Evolutionary conservation across 2,888 invertebrate genomes (phyloP).

Genomic region (Rapana venosa): DNA sequence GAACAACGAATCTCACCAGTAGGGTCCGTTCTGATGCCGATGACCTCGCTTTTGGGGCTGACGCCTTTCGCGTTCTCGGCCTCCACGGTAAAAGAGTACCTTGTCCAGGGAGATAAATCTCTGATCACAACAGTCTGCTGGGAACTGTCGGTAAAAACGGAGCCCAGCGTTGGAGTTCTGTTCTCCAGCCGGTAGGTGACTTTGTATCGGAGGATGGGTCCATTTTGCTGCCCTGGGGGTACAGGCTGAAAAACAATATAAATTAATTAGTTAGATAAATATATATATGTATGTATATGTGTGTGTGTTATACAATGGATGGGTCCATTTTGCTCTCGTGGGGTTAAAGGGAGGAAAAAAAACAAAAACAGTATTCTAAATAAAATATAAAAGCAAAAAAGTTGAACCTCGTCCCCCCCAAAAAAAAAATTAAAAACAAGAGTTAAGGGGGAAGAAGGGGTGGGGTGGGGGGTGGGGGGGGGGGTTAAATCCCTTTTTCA

Average conservation of each 20-base stretch:
- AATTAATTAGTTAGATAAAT: too few relatives aligned
- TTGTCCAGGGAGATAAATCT: constrained; percentile 66
- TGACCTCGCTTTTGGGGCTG: constrained; percentile 49
- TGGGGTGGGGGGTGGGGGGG: too few relatives aligned
- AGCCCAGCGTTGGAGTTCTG: background rate
- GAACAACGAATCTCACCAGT: constrained; percentile 52
- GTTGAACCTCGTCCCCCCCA: too few relatives aligned
- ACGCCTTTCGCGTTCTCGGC: constrained; percentile 65
- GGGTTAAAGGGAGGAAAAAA: too few relatives aligned
- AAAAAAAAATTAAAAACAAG: too few relatives aligned
- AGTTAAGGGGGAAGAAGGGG: too few relatives aligned
- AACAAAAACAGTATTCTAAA: background rate
- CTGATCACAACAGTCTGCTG: constrained; percentile 52
- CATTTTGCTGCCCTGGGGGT: constrained; percentile 45
- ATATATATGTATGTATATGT: too few relatives aligned
- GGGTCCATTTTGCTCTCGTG: too few relatives aligned
- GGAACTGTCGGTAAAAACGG: background rate
- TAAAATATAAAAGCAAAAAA: background rate
- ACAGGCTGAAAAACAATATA: constrained; percentile 34
- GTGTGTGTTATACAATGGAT: too few relatives aligned
- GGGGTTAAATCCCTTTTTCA: too few relatives aligned
- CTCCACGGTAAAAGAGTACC: constrained; percentile 60
- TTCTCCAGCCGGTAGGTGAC: constrained; percentile 27
- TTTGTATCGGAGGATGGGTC: constrained; percentile 49
- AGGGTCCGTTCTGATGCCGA: constrained; percentile 59